phyloP scores from a whole-genome alignment of 2,888 invertebrate species.

The Strigamia maritima region DNA sequence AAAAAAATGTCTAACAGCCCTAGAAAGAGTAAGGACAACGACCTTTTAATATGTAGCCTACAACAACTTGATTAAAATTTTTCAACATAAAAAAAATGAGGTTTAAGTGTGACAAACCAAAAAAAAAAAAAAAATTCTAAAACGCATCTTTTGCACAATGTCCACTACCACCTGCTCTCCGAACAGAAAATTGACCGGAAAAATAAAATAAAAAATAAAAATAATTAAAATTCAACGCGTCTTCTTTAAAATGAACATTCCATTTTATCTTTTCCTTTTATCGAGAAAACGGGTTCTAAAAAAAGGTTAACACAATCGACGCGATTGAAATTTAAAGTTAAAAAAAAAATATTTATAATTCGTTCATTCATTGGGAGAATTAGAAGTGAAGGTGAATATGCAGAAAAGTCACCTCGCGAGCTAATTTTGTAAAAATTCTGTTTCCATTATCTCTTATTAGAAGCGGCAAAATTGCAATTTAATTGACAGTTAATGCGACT shows the following conservation, averaged over 20 bases:
- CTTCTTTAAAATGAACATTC: background rate
- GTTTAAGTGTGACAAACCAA: background rate
- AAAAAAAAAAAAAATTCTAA: background rate
- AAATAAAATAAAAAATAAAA: too few relatives aligned
- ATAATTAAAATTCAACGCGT: background rate
- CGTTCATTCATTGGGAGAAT: background rate
- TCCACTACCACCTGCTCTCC: background rate
- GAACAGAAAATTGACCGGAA: too few relatives aligned
- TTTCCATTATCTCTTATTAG: background rate
- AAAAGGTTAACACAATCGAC: background rate
- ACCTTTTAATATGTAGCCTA: background rate
- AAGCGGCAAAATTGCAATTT: constrained; percentile 10
- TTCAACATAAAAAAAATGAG: background rate
- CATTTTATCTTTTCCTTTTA: background rate
- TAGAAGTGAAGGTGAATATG: background rate
- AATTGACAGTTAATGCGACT: constrained; percentile 15
- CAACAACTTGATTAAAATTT: background rate
- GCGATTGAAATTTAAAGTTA: background rate
- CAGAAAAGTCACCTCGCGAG: background rate
- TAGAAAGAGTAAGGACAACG: background rate
- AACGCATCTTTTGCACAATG: background rate
- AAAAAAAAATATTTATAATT: background rate
- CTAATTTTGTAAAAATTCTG: background rate
- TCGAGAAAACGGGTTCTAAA: background rate
- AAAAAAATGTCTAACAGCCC: background rate